phyloP scores from a whole-genome alignment of 1,140 invertebrate species.

The Tetragonula clypearis region DNA sequence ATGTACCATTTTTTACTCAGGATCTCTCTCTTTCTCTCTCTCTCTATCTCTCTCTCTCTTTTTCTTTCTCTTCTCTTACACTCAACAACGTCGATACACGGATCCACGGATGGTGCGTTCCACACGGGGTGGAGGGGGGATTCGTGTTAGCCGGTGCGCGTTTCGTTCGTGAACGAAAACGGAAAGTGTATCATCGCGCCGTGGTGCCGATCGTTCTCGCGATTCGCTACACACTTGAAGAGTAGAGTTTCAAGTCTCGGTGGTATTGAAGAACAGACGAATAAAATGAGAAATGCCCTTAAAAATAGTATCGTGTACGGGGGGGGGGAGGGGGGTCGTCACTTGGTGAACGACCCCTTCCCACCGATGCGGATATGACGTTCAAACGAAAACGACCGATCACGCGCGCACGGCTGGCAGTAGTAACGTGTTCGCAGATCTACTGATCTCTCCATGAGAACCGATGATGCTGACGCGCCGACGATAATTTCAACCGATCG shows the following conservation, averaged over 20 bases:
- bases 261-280: background rate
- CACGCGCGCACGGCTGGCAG: conserved; percentile 41
- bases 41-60: too few species aligned
- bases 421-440: conserved; percentile 23
- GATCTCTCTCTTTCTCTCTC: conserved; percentile 3
- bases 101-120: conserved; percentile 8
- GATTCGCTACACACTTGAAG: background rate
- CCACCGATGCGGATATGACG: too few species aligned
- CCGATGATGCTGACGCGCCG: conserved; percentile 30
- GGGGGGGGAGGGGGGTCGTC: background rate
- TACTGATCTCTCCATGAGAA: background rate
- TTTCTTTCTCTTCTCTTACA: conserved; percentile 16
- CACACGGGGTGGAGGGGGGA: background rate
- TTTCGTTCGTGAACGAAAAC: background rate
- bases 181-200: background rate
- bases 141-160: background rate
- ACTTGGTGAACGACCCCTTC: background rate
- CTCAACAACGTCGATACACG: conserved; percentile 50
- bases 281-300: conserved; percentile 43
- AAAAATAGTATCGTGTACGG: background rate
- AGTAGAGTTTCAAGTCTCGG: too few species aligned
- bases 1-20: conserved; percentile 18
- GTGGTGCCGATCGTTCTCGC: too few species aligned
- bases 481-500: conserved; percentile 22
- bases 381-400: background rate